Evolutionary conservation across 2,888 invertebrate genomes (phyloP).

Genomic region (Chrysolina haemoptera): DNA sequence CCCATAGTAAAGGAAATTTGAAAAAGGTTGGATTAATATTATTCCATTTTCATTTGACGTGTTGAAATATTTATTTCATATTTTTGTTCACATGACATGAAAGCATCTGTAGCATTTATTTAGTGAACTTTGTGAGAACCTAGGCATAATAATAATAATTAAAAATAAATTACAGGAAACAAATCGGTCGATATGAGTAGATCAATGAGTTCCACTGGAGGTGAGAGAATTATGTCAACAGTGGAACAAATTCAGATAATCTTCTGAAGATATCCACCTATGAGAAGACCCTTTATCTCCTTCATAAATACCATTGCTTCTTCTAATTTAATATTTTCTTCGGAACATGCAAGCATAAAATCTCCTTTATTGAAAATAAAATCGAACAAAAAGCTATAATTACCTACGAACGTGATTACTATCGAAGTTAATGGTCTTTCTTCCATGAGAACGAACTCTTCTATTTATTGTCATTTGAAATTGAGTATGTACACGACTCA

Average conservation of each 20-base stretch:
- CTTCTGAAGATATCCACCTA: not conserved
- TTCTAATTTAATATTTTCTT: not conserved
- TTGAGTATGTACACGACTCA: conserved; percentile 35
- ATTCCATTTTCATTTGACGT: too few relatives aligned
- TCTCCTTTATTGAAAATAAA: conserved; percentile 10
- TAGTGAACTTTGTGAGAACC: too few relatives aligned
- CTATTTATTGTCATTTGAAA: conserved; percentile 17
- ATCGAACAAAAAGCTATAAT: conserved; percentile 13
- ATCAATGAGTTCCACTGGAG: too few relatives aligned
- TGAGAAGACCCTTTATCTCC: not conserved
- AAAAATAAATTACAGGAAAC: too few relatives aligned
- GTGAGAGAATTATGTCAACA: not conserved
- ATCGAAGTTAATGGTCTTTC: not conserved
- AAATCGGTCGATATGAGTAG: too few relatives aligned
- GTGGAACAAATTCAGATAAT: not conserved
- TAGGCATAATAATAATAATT: too few relatives aligned
- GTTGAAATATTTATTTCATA: too few relatives aligned
- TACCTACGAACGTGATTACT: conserved; percentile 15
- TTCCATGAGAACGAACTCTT: conserved; percentile 3
- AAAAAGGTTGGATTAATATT: too few relatives aligned
- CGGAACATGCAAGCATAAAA: not conserved
- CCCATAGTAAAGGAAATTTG: too few relatives aligned
- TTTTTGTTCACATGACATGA: too few relatives aligned
- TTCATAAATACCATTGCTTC: not conserved
- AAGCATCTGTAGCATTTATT: too few relatives aligned